These are phyloP conservation scores for Malurus splendens DNA, from an alignment of 2,797 vertebrate species.

Conservation along the genomic window DNA sequence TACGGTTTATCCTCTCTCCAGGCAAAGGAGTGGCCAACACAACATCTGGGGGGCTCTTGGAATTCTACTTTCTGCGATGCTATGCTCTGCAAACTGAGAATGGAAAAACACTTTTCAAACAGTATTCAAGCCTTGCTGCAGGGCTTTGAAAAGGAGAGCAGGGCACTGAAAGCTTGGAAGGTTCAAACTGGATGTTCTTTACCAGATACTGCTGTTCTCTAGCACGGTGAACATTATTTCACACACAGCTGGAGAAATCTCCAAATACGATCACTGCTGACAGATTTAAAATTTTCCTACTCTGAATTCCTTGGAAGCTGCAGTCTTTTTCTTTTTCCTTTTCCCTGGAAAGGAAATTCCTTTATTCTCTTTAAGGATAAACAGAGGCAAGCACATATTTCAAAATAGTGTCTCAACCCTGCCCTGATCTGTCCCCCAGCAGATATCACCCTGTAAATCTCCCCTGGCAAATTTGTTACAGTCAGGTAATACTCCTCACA, in stretches of 20 bases:
- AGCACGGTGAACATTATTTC: not conserved
- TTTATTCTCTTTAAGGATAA: not conserved
- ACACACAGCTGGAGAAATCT: not conserved
- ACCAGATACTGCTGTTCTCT: not conserved
- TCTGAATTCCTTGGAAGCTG: not conserved
- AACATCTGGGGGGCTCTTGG: conserved; percentile 19
- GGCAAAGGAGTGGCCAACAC: conserved; percentile 10
- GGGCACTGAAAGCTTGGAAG: not conserved
- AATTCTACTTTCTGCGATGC: not conserved
- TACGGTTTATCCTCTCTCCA: conserved; percentile 23
- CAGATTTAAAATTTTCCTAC: not conserved
- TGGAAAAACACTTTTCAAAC: not conserved
- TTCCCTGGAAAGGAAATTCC: not conserved
- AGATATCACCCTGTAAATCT: not conserved
- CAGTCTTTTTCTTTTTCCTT: not conserved
- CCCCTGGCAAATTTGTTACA: not conserved
- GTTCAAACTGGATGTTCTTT: not conserved
- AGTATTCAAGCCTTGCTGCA: not conserved
- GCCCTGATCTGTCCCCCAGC: not conserved
- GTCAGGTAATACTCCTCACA: not conserved
- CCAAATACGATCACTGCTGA: not conserved
- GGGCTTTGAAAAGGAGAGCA: not conserved
- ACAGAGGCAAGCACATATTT: not conserved
- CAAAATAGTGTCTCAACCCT: not conserved
- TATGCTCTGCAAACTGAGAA: not conserved